Percentiles rank a stretch among this genome's conserved stretches.
These are phyloP conservation scores for Melipona quadrifasciata DNA, from an alignment of 1,140 invertebrate genomes.

Conservation along the genomic window DNA sequence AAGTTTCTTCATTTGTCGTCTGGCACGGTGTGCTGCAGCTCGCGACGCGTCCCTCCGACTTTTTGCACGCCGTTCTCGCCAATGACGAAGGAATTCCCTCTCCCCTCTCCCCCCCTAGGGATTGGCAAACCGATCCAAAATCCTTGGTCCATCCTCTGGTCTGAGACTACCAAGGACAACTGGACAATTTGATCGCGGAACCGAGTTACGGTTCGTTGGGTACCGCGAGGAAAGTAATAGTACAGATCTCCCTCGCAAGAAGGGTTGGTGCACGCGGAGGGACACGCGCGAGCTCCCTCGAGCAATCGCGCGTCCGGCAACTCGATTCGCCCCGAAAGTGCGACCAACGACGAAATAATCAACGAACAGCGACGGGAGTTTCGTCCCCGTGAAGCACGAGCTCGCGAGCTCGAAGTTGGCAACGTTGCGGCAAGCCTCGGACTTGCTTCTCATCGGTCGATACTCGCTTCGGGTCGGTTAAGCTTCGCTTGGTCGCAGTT, in stretches of 20 bases:
- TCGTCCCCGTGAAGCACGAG: too few species aligned
- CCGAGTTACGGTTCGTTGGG: slow-evolving; percentile 9
- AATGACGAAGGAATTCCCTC: slow-evolving; percentile 34
- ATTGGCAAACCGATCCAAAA: slow-evolving; percentile 32
- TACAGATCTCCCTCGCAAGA: background rate
- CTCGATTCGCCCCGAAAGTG: background rate
- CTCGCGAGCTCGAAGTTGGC: too few species aligned
- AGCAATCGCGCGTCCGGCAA: background rate
- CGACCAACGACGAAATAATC: background rate
- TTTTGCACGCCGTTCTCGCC: slow-evolving; percentile 24
- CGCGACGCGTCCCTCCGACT: slow-evolving; percentile 51
- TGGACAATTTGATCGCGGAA: slow-evolving; percentile 42
- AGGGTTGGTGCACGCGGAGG: too few species aligned
- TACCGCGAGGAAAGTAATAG: slow-evolving; percentile 36
- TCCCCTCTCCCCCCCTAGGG: too few species aligned
- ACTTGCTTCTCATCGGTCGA: too few species aligned
- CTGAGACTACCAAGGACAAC: background rate
- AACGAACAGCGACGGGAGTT: background rate
- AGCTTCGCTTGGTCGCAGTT: too few species aligned
- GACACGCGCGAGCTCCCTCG: background rate
- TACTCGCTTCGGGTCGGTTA: too few species aligned
- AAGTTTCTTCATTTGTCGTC: slow-evolving; percentile 64
- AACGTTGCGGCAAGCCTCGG: too few species aligned
- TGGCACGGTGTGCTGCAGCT: background rate
- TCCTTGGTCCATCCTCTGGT: too few species aligned